Conservation (phyloP, 2,888 invertebrate genomes). For the Eupsilia transversa region DNA sequence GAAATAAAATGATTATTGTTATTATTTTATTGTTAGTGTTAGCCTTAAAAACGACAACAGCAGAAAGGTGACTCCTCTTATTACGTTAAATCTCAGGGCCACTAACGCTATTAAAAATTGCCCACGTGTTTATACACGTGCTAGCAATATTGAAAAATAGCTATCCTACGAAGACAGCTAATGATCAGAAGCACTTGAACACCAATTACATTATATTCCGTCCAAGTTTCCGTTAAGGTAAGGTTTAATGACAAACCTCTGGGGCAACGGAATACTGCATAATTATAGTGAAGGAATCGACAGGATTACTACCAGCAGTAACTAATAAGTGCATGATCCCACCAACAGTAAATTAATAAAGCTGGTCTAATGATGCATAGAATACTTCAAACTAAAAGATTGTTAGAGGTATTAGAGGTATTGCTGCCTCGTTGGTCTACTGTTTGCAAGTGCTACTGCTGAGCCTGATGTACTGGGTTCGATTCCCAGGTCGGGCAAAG, state of each 20-base stretch:
- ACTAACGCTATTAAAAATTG: neutral
- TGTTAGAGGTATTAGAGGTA: neutral
- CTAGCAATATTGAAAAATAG: too few species aligned
- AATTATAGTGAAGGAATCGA: neutral
- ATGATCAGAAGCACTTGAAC: neutral
- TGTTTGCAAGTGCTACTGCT: too few species aligned
- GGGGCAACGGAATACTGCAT: neutral
- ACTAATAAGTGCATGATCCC: neutral
- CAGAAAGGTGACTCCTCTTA: too few species aligned
- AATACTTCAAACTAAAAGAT: neutral
- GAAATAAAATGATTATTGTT: too few species aligned
- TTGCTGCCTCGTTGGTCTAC: too few species aligned
- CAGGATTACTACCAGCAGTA: neutral
- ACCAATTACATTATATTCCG: constrained; percentile 1
- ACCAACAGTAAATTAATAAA: neutral
- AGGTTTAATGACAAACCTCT: neutral
- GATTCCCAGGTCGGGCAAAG: too few species aligned
- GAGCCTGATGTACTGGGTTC: too few species aligned
- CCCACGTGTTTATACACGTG: too few species aligned
- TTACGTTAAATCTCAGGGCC: neutral
- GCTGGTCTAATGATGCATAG: neutral
- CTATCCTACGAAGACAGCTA: neutral
- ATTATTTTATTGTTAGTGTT: too few species aligned
- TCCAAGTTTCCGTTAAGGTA: neutral
- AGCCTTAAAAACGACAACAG: too few species aligned